Evolutionary conservation across 2,113 vertebrate genomes (phyloP).

Genomic region (Varanus komodoensis): DNA sequence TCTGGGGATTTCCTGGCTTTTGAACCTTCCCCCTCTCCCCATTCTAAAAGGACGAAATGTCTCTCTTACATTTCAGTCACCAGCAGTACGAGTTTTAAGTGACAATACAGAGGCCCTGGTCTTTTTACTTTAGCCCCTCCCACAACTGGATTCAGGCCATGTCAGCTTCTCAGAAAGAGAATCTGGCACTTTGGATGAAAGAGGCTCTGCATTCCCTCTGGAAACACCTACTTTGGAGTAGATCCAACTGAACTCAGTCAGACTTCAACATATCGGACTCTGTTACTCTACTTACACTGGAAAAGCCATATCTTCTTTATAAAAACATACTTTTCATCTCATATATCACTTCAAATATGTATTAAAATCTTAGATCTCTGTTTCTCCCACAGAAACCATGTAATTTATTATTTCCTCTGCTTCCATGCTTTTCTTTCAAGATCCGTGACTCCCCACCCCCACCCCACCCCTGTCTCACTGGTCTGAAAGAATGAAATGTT

Average conservation of each 20-base stretch:
- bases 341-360: neutral
- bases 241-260: neutral
- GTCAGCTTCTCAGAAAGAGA: too few relatives aligned
- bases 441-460: neutral
- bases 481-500: neutral
- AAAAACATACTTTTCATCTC: neutral
- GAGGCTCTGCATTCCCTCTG: too few relatives aligned
- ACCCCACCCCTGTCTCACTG: neutral
- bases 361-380: neutral
- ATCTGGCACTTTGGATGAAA: too few relatives aligned
- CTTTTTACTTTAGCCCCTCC: too few relatives aligned
- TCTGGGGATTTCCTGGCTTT: too few relatives aligned
- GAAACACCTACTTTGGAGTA: neutral
- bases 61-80: too few relatives aligned
- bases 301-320: neutral
- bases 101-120: too few relatives aligned
- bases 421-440: constrained; percentile 7
- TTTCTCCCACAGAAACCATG: neutral
- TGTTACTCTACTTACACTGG: constrained; percentile 8
- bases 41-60: too few relatives aligned
- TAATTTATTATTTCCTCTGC: neutral
- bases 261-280: neutral
- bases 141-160: too few relatives aligned
- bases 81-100: too few relatives aligned
- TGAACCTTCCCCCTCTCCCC: too few relatives aligned